Base-by-base conservation (phyloP, 2,888 invertebrate genomes). In the Acleris literana region DNA sequence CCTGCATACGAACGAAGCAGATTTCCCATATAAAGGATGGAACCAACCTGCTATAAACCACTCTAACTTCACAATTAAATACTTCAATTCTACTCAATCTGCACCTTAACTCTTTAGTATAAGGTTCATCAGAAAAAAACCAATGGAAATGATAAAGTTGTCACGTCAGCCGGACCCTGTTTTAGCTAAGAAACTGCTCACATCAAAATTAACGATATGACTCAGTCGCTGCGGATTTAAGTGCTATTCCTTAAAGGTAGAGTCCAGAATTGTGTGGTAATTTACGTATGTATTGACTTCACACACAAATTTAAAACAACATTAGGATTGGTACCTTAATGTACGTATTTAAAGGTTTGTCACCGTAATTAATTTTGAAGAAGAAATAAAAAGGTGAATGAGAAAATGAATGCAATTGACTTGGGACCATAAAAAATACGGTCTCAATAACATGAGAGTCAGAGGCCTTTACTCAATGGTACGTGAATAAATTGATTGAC, bases 11-110 rank as follows among this genome's bases (percentile, higher is more conserved):
- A 83, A 84, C 80, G 77, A 84, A 82, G 83, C 80, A 78, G 84
- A 82, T 80, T 84, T 81, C 73, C 85, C 85, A 75, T 85, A 78
- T 84, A 84, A 74, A 84, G 84, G 76, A 81, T 77, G 77, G 71
- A 81, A 78, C 78, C 72, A 69, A 81, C 75, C 78, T 76, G 73
- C 71, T 69, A 69, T 64, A 66, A 48, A 74, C 76, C 70, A 76
- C 67, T 55, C 66, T 72, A 18, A 29, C 11, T 48, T 52, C 48
- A 11, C 62, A 56, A 25, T 53, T 5, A 9, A 46, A 62, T 1
- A 17, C 22, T 13, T 18, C 16, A 3, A 11, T 25, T 2, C 13
- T 20, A 46, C 5, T 9, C 13, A 55, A 60, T 43, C 5, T 51
- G 22, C 11, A 44, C 53, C 20, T 44, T 55, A 56, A 44, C 3